Conservation (phyloP, 2,113 vertebrate genomes). For the Lucifuga dentata region DNA sequence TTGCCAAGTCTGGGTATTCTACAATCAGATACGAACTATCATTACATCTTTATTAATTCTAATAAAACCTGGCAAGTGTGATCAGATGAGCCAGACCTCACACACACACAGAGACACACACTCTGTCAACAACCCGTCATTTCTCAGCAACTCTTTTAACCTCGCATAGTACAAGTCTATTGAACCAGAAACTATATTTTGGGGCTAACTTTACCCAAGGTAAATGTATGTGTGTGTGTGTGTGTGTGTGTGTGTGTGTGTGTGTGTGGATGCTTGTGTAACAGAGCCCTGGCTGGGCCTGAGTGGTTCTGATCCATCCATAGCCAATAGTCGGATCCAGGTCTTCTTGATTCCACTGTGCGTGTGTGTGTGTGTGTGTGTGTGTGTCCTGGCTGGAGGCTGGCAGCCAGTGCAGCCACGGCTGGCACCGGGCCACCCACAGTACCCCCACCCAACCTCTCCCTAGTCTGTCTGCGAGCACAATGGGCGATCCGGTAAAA, state of each 20-base stretch:
- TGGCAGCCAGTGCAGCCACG: conserved; percentile 68
- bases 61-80: conserved; percentile 56
- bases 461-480: conserved; percentile 77
- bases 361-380: conserved; percentile 47
- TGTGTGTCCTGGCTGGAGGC: conserved; percentile 57
- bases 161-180: conserved; percentile 9
- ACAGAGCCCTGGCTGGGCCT: conserved; percentile 64
- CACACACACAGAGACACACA: conserved; percentile 31
- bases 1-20: conserved; percentile 55
- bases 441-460: conserved; percentile 1
- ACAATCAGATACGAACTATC: conserved; percentile 57
- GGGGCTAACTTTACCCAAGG: too few species aligned
- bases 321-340: conserved; percentile 58
- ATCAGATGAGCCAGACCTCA: conserved; percentile 68
- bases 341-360: too few species aligned
- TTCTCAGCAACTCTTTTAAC: conserved; percentile 4
- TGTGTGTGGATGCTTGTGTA: conserved; percentile 53
- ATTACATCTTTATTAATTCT: conserved; percentile 70
- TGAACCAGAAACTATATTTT: background rate
- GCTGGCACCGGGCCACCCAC: conserved; percentile 72
- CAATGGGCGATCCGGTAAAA: conserved; percentile 83
- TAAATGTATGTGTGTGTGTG: background rate
- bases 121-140: background rate
- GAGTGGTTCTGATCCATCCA: conserved; percentile 72
- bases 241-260: conserved; percentile 11